Evolutionary conservation across 2,797 vertebrate genomes (phyloP).

Genomic region (Callimico goeldii): DNA sequence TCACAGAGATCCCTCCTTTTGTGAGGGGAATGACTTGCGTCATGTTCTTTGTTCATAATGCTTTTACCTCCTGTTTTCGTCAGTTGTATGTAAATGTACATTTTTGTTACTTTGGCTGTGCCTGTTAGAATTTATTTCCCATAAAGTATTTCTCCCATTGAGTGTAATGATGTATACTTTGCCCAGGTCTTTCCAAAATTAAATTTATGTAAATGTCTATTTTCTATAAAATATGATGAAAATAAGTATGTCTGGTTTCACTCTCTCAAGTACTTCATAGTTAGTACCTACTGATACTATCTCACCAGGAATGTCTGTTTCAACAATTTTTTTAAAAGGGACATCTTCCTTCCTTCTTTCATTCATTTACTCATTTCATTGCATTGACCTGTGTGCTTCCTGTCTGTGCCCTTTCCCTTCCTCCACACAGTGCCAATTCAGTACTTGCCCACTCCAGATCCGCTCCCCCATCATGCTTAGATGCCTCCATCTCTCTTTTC

Average conservation of each 20-base stretch:
- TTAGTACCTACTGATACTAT: not conserved
- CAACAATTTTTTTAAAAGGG: not conserved
- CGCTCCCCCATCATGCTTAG: not conserved
- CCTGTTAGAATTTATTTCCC: conserved; percentile 53
- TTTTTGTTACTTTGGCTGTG: conserved; percentile 41
- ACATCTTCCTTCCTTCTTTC: not conserved
- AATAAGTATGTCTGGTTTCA: conserved; percentile 52
- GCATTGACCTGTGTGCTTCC: not conserved
- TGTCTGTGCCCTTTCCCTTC: not conserved
- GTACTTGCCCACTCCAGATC: not conserved
- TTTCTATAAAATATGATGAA: conserved; percentile 85
- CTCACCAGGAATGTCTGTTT: not conserved
- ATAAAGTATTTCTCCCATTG: conserved; percentile 69
- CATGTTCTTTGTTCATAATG: conserved; percentile 62
- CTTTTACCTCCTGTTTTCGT: conserved; percentile 58
- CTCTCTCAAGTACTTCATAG: not conserved
- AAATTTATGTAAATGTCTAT: conserved; percentile 86
- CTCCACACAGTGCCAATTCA: not conserved
- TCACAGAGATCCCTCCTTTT: not conserved
- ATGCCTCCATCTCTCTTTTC: not conserved
- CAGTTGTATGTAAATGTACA: conserved; percentile 57
- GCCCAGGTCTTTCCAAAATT: conserved; percentile 78
- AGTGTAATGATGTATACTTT: conserved; percentile 76
- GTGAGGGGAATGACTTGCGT: conserved; percentile 45
- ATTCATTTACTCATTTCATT: not conserved